Percentiles rank a stretch among this genome's conserved stretches.
Conservation (phyloP, 2,888 invertebrate species). For the Microctonus aethiopoides region DNA sequence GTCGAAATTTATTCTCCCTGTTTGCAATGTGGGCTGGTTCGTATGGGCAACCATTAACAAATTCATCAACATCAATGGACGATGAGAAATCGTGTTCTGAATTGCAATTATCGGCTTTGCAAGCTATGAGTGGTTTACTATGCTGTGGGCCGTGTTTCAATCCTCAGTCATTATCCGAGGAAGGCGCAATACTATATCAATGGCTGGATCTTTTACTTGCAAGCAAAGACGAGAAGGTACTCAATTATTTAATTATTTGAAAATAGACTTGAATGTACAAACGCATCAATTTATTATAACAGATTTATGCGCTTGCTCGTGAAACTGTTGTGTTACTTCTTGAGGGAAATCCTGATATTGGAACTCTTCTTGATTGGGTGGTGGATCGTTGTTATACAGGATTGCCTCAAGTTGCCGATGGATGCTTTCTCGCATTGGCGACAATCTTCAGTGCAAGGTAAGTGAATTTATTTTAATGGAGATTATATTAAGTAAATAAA, state of each 20-base stretch:
- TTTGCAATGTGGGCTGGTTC: conserved; percentile 96
- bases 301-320: conserved; percentile 91
- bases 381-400: conserved; percentile 98
- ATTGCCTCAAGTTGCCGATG: conserved; percentile 89
- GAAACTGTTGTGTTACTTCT: conserved; percentile 93
- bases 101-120: conserved; percentile 69
- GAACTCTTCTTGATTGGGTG: conserved; percentile 94
- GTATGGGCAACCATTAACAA: conserved; percentile 77
- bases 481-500: neutral
- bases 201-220: conserved; percentile 94
- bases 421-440: conserved; percentile 95
- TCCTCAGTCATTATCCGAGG: conserved; percentile 84
- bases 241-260: conserved; percentile 1
- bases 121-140: conserved; percentile 95
- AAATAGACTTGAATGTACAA: neutral
- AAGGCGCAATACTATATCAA: conserved; percentile 88
- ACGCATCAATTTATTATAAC: conserved; percentile 28
- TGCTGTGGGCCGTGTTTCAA: conserved; percentile 98
- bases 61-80: conserved; percentile 52
- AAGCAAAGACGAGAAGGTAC: conserved; percentile 86
- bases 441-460: conserved; percentile 96
- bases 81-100: conserved; percentile 65
- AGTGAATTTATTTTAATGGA: conserved; percentile 46
- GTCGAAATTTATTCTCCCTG: conserved; percentile 88
- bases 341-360: conserved; percentile 95